Evolutionary conservation across 2,888 invertebrate genomes (phyloP), one percentile per base, ranked within the genome.

Genomic region (Hanleya hanleyi): DNA sequence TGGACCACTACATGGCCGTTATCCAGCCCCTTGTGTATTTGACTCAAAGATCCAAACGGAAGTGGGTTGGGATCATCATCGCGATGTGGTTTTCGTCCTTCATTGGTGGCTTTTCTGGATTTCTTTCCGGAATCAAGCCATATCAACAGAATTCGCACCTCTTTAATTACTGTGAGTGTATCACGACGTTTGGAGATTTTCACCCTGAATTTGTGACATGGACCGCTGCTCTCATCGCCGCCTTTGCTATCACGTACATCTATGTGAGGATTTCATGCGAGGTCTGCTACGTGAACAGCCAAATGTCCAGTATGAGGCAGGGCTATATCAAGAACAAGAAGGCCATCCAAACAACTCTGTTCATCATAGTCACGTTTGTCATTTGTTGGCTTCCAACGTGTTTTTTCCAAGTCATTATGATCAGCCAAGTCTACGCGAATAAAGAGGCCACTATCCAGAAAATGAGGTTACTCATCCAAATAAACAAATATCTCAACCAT

Each of bases 341-440:
- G 38, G 85, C 85, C 7, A 69, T 86, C n/a, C 67, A 83, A 6
- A 86, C 87, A 2, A 87, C 86, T 15, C 73, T 86, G 22, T 67
- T 86, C 26, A 87, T 87, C 9, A 81, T 87, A 3, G 82, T 81
- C 33, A 83, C 85, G 32, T 87, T 86, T 69, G 73, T 79, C 6
- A 51, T 84, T 6, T 86, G 86, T 57, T 87, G 86, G 86, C 67
- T 87, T 36, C 86, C 87, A 3, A 80, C 82, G 51, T 82, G 82
- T 67, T 74, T 83, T 7, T 84, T 84, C 68, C 82, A 85, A 69
- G 75, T 82, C 15, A 75, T 77, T 5, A 75, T 83, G 69, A 74
- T 83, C 9, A 77, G 83, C 15, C 80, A 83, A 67, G 76, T 80
- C 0, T 77, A 82, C 22, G 33, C 77, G 1, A 75, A 81, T 61